Conservation (phyloP, 2,797 vertebrate genomes). For the Ciconia nigra region DNA sequence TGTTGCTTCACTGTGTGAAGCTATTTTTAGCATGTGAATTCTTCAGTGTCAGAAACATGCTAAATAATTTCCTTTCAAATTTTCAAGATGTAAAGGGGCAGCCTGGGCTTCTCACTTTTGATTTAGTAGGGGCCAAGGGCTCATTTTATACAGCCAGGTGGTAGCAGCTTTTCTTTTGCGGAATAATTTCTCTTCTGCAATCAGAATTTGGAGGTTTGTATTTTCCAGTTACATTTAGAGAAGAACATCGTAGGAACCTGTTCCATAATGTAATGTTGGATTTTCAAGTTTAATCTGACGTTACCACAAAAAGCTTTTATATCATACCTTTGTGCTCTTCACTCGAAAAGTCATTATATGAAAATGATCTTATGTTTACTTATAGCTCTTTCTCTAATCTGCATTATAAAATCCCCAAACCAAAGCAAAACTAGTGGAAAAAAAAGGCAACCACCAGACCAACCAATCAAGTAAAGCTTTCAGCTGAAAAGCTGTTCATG, state of each 20-base stretch:
- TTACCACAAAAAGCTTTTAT: neutral
- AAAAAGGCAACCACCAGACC: neutral
- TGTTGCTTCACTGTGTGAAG: neutral
- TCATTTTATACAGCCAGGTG: neutral
- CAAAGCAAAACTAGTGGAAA: neutral
- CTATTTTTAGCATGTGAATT: neutral
- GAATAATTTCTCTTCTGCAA: neutral
- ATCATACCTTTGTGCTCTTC: neutral
- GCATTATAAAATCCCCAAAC: neutral
- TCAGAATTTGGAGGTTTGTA: neutral
- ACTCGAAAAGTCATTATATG: neutral
- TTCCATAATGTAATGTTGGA: neutral
- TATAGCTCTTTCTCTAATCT: neutral
- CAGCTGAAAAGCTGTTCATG: neutral
- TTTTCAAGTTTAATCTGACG: neutral
- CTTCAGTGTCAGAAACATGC: neutral
- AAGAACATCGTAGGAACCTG: neutral
- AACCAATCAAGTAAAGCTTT: neutral
- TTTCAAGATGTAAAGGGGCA: neutral
- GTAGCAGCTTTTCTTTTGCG: neutral
- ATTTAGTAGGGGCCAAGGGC: neutral
- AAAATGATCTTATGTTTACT: neutral
- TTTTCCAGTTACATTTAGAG: neutral
- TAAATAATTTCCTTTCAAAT: neutral
- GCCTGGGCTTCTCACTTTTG: neutral